Evolutionary conservation across 2,113 vertebrate species (phyloP).

Genomic region (Nasalis larvatus): DNA sequence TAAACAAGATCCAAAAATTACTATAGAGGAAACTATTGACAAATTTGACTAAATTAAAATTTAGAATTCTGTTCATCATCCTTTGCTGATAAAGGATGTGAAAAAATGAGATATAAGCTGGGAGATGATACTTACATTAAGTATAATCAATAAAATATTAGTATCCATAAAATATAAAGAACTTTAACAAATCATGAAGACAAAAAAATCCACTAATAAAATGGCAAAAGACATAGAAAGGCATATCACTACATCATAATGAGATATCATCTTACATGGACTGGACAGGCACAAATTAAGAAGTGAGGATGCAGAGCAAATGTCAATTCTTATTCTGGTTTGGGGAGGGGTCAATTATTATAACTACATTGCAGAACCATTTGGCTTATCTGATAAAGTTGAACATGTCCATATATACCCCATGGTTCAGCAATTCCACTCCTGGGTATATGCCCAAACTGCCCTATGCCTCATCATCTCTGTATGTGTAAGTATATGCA

Average conservation of each 20-base stretch:
- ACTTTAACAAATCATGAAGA: not conserved
- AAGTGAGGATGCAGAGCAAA: not conserved
- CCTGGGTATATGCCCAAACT: not conserved
- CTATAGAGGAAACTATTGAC: not conserved
- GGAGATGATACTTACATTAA: not conserved
- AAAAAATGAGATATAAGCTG: not conserved
- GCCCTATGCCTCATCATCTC: too few species aligned
- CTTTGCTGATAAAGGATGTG: not conserved
- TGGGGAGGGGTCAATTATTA: not conserved
- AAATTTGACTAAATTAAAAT: not conserved
- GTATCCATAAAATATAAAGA: not conserved
- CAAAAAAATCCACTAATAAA: not conserved
- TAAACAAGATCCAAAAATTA: not conserved
- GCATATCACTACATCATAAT: not conserved
- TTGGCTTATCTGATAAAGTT: not conserved
- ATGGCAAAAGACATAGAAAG: not conserved
- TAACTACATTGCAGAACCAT: not conserved
- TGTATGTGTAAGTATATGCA: too few species aligned
- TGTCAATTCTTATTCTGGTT: not conserved
- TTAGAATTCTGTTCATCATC: not conserved
- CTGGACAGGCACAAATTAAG: not conserved
- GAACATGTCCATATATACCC: not conserved
- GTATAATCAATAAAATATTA: not conserved
- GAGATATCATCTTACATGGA: not conserved
- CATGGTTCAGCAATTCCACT: not conserved